These are phyloP conservation scores for Pterophyllum scalare DNA, from an alignment of 2,113 vertebrate genomes.

Conservation along the genomic window DNA sequence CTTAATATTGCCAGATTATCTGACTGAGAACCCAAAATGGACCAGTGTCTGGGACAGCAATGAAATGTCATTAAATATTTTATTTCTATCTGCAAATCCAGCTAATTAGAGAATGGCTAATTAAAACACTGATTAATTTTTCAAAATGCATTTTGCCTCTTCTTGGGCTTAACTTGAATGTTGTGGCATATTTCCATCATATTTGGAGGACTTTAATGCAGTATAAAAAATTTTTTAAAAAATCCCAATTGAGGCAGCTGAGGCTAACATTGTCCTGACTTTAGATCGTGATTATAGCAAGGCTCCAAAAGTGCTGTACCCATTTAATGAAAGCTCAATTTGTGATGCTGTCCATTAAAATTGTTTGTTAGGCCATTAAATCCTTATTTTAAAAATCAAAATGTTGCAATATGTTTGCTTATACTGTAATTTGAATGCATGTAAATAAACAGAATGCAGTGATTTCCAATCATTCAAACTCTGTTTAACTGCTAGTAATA, in stretches of 20 bases:
- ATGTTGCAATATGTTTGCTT: not conserved
- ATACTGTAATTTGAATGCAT: not conserved
- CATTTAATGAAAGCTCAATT: not conserved
- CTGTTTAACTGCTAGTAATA: fast-evolving
- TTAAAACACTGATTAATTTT: not conserved
- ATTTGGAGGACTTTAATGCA: not conserved
- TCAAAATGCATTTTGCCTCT: not conserved
- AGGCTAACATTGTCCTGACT: not conserved
- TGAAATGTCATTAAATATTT: not conserved
- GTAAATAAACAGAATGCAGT: not conserved
- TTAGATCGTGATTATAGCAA: not conserved
- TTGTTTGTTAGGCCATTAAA: not conserved
- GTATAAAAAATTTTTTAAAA: not conserved
- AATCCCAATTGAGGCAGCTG: not conserved
- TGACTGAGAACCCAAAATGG: not conserved
- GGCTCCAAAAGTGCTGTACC: not conserved
- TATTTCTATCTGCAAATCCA: not conserved
- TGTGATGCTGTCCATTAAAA: not conserved
- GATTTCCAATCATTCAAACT: not conserved
- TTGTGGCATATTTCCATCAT: not conserved
- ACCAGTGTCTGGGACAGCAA: not conserved
- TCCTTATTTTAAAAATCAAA: not conserved
- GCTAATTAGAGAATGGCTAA: not conserved
- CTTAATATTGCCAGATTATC: not conserved
- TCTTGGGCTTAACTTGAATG: not conserved